A percentile compares a stretch with the other conserved stretches of the same genome.
Conservation (phyloP, 2,113 vertebrate species). For the Oncorhynchus mykiss region DNA sequence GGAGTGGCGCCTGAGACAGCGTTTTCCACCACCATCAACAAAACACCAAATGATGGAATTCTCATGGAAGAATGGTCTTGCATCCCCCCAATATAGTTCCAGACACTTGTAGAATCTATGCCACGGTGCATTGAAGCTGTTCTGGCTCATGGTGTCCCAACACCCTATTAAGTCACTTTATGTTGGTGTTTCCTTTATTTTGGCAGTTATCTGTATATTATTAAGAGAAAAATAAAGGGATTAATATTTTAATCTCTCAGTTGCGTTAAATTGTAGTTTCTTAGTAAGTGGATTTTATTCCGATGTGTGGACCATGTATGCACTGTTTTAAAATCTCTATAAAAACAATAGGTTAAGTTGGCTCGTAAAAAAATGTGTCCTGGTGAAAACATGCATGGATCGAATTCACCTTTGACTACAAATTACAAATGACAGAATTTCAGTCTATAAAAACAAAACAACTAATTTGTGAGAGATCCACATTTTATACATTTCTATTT, state of each 20-base stretch:
- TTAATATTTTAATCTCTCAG: not conserved
- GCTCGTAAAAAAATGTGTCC: not conserved
- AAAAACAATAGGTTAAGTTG: not conserved
- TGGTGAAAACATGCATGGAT: not conserved
- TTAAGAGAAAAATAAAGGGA: not conserved
- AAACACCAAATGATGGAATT: no score
- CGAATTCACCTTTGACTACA: not conserved
- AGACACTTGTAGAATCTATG: no score
- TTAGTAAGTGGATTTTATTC: not conserved
- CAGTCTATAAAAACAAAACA: not conserved
- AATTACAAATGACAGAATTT: not conserved
- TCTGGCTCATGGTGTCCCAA: no score
- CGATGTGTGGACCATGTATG: not conserved
- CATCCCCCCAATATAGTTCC: no score
- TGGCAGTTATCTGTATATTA: no score
- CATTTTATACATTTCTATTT: no score
- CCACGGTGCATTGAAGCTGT: no score
- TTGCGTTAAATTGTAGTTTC: not conserved
- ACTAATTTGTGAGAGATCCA: not conserved
- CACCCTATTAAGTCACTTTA: no score
- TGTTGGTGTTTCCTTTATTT: no score
- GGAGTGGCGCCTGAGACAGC: no score
- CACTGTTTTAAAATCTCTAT: not conserved
- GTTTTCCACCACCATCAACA: no score
- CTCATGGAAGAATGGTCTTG: no score